Percentiles rank a stretch among this genome's conserved stretches.
phyloP scores from a whole-genome alignment of 2,113 vertebrate genomes.

The Cricetomys ansorgei region DNA sequence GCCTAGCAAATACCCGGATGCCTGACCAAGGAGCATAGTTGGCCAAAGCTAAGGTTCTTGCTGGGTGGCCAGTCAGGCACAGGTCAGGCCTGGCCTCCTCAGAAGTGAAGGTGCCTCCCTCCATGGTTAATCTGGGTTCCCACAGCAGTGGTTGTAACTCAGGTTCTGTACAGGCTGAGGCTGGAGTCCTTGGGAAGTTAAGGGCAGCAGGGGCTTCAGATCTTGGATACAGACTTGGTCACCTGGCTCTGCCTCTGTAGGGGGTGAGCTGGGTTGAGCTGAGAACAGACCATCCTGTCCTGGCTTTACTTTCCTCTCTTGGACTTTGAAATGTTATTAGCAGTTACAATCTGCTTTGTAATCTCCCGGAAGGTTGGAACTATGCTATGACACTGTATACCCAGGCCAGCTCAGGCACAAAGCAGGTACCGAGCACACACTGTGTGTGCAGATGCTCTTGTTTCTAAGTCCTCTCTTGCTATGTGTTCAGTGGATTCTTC shows the following conservation, averaged over 20 bases:
- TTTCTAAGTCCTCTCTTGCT: not conserved
- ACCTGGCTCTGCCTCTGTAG: not conserved
- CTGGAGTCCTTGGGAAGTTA: not conserved
- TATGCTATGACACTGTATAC: too few species aligned
- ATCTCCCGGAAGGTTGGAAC: not conserved
- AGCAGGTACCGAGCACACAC: not conserved
- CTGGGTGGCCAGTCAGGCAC: not conserved
- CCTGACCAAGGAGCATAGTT: not conserved
- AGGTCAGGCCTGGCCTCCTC: not conserved
- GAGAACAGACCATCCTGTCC: not conserved
- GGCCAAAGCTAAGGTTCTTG: not conserved
- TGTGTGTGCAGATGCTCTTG: too few species aligned
- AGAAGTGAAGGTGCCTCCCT: not conserved
- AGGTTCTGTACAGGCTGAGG: not conserved
- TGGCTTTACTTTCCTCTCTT: not conserved
- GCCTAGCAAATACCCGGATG: not conserved
- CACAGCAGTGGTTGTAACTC: too few species aligned
- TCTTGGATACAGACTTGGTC: not conserved
- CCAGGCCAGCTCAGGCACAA: not conserved
- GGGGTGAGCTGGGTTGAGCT: not conserved
- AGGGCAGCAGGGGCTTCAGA: not conserved
- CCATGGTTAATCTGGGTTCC: not conserved
- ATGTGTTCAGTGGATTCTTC: not conserved
- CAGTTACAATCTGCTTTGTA: not conserved
- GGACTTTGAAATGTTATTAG: not conserved